phyloP scores from a whole-genome alignment of 2,888 invertebrate species.

The Dynastes hyllus region DNA sequence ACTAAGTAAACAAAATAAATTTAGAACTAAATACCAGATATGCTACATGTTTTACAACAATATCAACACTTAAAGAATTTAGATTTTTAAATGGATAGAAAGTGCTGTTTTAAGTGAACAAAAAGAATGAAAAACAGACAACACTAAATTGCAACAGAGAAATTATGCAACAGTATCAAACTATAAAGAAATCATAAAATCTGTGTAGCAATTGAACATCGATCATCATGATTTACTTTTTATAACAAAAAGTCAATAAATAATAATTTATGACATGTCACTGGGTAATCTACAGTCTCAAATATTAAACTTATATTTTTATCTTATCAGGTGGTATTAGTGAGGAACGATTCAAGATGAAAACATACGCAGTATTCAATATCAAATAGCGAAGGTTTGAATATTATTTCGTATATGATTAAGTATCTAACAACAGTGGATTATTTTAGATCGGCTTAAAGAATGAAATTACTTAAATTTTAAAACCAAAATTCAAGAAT shows the following conservation, averaged over 20 bases:
- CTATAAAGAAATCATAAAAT: too few relatives aligned
- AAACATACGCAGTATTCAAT: background rate
- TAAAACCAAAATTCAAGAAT: background rate
- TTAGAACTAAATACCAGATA: too few relatives aligned
- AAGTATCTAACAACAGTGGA: background rate
- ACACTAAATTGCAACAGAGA: too few relatives aligned
- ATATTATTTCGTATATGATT: background rate
- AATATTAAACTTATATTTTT: constrained; percentile 25
- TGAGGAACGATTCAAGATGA: background rate
- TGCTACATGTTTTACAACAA: too few relatives aligned
- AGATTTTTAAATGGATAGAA: too few relatives aligned
- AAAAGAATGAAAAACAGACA: too few relatives aligned
- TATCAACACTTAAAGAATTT: too few relatives aligned
- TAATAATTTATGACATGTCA: background rate
- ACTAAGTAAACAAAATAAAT: too few relatives aligned
- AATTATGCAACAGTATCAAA: too few relatives aligned
- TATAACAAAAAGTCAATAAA: background rate
- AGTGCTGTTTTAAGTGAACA: too few relatives aligned
- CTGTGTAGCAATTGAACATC: background rate
- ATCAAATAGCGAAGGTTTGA: background rate
- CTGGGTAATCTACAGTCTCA: constrained; percentile 16
- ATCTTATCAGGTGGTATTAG: constrained; percentile 36
- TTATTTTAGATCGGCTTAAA: background rate
- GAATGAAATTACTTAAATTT: background rate
- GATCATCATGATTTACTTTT: background rate